Evolutionary conservation across 2,113 vertebrate genomes (phyloP).

Genomic region (Tragelaphus imberbis): DNA sequence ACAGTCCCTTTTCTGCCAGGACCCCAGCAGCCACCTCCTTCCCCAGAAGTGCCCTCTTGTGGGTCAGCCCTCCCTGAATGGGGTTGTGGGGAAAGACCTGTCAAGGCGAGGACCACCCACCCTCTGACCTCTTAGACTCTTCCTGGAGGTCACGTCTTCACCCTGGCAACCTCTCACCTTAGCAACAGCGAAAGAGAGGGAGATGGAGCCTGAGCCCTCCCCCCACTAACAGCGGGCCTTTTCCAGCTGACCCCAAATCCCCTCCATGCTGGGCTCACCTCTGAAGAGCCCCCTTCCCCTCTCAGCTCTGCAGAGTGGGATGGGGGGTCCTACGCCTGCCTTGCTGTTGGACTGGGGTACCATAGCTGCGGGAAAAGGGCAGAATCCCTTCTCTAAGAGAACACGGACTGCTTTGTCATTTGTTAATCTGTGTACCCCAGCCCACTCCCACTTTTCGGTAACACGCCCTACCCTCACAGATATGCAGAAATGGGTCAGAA

Average conservation of each 20-base stretch:
- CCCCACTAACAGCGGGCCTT: rapidly evolving
- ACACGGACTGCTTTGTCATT: rapidly evolving
- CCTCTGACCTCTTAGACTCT: background rate
- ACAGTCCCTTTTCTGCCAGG: background rate
- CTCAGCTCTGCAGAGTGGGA: background rate
- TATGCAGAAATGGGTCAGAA: background rate
- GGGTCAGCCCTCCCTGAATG: background rate
- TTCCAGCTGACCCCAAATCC: background rate
- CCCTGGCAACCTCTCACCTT: background rate
- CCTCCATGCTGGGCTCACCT: background rate
- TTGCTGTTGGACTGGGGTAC: background rate
- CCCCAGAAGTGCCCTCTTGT: rapidly evolving
- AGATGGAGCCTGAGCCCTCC: background rate
- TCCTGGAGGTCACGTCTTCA: background rate
- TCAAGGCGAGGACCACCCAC: background rate
- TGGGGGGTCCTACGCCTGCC: rapidly evolving
- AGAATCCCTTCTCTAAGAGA: rapidly evolving
- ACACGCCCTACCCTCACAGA: background rate
- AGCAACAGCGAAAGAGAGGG: background rate
- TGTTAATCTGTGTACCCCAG: rapidly evolving
- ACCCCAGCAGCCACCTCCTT: background rate
- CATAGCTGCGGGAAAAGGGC: rapidly evolving
- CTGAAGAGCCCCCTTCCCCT: background rate
- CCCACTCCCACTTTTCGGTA: background rate
- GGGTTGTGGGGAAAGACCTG: rapidly evolving